phyloP scores from a whole-genome alignment of 2,113 vertebrate species.

The Ptilonorhynchus violaceus region DNA sequence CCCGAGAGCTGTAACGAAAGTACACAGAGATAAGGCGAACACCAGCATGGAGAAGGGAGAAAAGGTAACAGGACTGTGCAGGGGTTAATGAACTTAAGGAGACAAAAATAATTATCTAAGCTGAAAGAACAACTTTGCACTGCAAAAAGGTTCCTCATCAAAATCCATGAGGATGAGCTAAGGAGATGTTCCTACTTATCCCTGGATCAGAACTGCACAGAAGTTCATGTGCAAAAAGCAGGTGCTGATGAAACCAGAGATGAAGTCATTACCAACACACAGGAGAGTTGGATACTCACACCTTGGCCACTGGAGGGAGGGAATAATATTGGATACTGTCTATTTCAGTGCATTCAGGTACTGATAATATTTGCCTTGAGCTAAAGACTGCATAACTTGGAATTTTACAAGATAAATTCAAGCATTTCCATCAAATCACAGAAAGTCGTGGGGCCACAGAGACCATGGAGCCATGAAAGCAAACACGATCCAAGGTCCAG shows the following conservation, averaged over 20 bases:
- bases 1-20: neutral
- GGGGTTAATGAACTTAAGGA: neutral
- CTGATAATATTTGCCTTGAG: neutral
- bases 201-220: neutral
- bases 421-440: neutral
- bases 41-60: neutral
- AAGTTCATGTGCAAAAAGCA: neutral
- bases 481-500: neutral
- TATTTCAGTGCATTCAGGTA: neutral
- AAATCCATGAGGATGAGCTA: neutral
- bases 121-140: neutral
- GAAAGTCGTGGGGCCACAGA: neutral
- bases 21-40: neutral
- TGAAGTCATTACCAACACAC: neutral
- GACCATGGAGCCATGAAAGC: neutral
- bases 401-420: neutral
- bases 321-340: accelerated
- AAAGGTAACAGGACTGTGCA: neutral
- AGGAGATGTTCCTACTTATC: neutral
- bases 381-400: neutral
- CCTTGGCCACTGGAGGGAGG: neutral
- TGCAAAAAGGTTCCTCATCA: neutral
- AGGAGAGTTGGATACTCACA: accelerated
- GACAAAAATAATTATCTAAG: neutral
- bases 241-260: neutral